Evolutionary conservation across 2,113 vertebrate species (phyloP).

Genomic region (Origma solitaria): DNA sequence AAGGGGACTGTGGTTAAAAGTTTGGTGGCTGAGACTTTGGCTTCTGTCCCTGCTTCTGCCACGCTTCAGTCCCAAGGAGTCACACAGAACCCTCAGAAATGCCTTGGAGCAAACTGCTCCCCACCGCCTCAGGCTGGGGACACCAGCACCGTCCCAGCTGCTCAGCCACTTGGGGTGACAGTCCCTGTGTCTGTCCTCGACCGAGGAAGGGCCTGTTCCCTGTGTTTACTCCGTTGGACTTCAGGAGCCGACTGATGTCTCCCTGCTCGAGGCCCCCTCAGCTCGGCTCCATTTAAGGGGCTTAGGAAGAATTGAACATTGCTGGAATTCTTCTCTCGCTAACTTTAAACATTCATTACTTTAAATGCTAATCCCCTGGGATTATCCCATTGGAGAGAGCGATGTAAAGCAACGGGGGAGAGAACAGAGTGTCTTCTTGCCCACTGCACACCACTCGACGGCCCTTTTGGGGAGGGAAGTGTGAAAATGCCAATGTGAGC

Average conservation of each 20-base stretch:
- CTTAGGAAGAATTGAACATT: constrained; percentile 59
- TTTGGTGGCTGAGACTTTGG: background rate
- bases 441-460: background rate
- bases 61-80: background rate
- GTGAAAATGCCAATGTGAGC: background rate
- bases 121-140: accelerated
- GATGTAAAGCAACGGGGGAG: background rate
- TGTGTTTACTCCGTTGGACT: background rate
- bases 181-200: background rate
- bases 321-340: constrained; percentile 56
- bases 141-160: accelerated
- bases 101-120: background rate
- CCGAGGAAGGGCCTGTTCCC: accelerated
- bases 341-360: constrained; percentile 65
- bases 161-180: background rate
- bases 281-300: constrained; percentile 50
- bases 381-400: constrained; percentile 52
- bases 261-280: constrained; percentile 32
- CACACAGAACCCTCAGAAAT: accelerated
- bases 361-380: constrained; percentile 57
- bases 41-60: background rate
- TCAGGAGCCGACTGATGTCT: constrained; percentile 1
- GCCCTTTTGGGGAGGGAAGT: background rate
- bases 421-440: constrained; percentile 9
- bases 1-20: background rate